Evolutionary conservation across 2,113 vertebrate genomes (phyloP).

Genomic region (Pseudonaja textilis): DNA sequence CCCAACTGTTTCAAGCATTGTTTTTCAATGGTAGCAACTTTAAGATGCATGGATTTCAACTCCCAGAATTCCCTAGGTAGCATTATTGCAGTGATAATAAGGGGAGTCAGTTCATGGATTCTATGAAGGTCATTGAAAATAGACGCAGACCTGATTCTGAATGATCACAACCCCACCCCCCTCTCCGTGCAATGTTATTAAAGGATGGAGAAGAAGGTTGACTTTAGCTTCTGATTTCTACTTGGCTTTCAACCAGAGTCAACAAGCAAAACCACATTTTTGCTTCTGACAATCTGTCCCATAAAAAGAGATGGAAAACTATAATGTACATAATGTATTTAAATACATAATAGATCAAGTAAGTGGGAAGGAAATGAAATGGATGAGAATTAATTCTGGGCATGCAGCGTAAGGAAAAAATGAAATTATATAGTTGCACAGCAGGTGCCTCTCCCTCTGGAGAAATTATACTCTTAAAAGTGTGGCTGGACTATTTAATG

Average conservation of each 20-base stretch:
- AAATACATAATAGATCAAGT: conserved; percentile 35
- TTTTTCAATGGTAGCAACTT: neutral
- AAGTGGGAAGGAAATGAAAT: conserved; percentile 31
- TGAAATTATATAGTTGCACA: conserved; percentile 32
- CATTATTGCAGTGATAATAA: neutral
- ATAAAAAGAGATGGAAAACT: conserved; percentile 28
- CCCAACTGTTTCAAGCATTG: neutral
- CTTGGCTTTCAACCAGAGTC: conserved; percentile 1
- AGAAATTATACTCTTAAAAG: conserved; percentile 35
- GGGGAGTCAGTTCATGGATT: neutral
- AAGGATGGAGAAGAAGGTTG: neutral
- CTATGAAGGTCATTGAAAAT: neutral
- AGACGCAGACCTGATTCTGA: neutral
- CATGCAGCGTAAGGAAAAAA: conserved; percentile 19
- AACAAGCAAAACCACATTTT: conserved; percentile 20
- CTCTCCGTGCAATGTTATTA: neutral
- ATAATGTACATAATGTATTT: conserved; percentile 31
- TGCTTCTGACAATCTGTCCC: conserved; percentile 29
- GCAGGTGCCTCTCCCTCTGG: conserved; percentile 21
- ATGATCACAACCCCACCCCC: neutral
- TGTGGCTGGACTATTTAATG: conserved; percentile 27
- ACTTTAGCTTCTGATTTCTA: neutral
- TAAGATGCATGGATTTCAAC: neutral
- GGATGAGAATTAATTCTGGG: conserved; percentile 28
- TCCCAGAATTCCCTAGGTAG: neutral